phyloP scores from a whole-genome alignment of 2,797 vertebrate species.

The Phrynocephalus vlangalii region DNA sequence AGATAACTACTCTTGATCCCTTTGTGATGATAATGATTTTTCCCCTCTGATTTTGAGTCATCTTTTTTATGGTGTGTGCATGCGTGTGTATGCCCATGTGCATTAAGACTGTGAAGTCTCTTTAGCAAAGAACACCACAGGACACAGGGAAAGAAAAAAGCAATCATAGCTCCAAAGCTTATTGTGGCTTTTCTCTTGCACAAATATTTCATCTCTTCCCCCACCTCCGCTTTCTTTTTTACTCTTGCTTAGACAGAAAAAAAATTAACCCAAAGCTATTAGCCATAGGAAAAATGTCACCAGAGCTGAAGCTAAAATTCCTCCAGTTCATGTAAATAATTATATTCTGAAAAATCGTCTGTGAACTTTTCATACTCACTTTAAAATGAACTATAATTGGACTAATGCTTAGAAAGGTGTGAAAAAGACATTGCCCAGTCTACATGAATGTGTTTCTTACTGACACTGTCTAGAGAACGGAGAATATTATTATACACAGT shows the following conservation, averaged over 20 bases:
- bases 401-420: conserved; percentile 54
- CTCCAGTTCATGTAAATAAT: conserved; percentile 71
- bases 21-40: conserved; percentile 6
- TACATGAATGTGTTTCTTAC: conserved; percentile 57
- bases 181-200: conserved; percentile 26
- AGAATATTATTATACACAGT: conserved; percentile 27
- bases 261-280: conserved; percentile 60
- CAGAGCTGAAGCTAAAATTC: conserved; percentile 67
- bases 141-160: conserved; percentile 63
- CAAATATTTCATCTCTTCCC: neutral
- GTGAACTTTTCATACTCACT: conserved; percentile 57
- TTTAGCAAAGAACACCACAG: conserved; percentile 55
- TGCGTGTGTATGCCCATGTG: neutral
- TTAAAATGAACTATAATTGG: conserved; percentile 58
- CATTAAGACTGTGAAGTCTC: conserved; percentile 27
- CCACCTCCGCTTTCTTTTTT: conserved; percentile 1
- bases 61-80: neutral
- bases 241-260: conserved; percentile 28
- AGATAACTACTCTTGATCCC: conserved; percentile 40
- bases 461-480: conserved; percentile 24
- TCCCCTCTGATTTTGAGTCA: conserved; percentile 49
- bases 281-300: conserved; percentile 61
- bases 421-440: conserved; percentile 31
- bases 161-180: conserved; percentile 57
- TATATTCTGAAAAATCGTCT: conserved; percentile 69